Conservation (phyloP, 2,888 invertebrate species). For the Athalia cordata region DNA sequence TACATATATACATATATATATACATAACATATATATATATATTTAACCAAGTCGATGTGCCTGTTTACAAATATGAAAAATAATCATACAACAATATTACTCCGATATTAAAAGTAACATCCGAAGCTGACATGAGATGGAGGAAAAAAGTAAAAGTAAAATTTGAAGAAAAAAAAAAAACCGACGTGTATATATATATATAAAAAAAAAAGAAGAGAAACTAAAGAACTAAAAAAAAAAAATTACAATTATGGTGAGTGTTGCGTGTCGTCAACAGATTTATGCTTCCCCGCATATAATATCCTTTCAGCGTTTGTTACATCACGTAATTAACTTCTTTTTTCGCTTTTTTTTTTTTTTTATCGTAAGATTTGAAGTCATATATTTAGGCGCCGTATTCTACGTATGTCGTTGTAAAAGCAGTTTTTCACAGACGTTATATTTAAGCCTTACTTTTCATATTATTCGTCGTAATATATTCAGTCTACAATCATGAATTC, state of each 20-base stretch:
- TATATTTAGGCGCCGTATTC: conserved; percentile 56
- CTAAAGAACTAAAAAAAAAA: conserved; percentile 43
- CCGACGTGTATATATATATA: not conserved
- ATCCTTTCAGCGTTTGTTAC: conserved; percentile 50
- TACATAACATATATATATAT: conserved; percentile 50
- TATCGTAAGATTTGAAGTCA: conserved; percentile 57
- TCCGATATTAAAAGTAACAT: conserved; percentile 46
- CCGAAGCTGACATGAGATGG: conserved; percentile 47
- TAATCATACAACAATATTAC: conserved; percentile 25
- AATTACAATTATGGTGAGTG: conserved; percentile 48
- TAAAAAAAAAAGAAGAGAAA: conserved; percentile 7
- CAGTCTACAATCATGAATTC: not conserved
- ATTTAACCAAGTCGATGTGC: conserved; percentile 72
- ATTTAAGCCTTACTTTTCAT: not conserved
- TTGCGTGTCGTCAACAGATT: conserved; percentile 55
- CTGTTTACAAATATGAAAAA: conserved; percentile 61
- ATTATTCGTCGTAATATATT: not conserved
- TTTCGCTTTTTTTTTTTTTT: conserved; percentile 1
- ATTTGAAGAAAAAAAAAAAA: conserved; percentile 46
- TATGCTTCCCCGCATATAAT: conserved; percentile 63
- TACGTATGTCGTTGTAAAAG: conserved; percentile 13
- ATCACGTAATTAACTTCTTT: not conserved
- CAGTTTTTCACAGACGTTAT: conserved; percentile 4
- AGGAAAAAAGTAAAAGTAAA: conserved; percentile 40
- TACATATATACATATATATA: conserved; percentile 47